Percentiles rank a stretch among this genome's conserved stretches.
Conservation (phyloP, 2,888 invertebrate genomes). For the Pandemis corylana region DNA sequence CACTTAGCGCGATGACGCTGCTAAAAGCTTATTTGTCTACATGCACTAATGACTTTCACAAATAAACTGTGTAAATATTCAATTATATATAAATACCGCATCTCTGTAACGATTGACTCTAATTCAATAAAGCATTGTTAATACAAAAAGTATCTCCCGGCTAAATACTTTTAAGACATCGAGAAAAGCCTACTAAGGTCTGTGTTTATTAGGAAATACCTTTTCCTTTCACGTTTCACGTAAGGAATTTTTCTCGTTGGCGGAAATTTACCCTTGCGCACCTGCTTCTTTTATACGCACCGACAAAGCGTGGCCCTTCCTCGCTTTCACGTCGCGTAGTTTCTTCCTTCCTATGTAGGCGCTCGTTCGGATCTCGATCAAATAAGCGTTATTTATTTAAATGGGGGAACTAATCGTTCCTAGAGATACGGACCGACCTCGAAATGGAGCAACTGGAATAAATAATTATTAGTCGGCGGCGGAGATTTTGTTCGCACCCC, state of each 20-base stretch:
- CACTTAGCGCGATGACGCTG: slow-evolving; percentile 14
- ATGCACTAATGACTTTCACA: slow-evolving; percentile 10
- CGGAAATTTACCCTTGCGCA: slow-evolving; percentile 64
- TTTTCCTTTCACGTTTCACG: slow-evolving; percentile 62
- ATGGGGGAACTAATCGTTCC: slow-evolving; percentile 42
- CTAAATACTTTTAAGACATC: slow-evolving; percentile 49
- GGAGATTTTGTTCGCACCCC: slow-evolving; percentile 6
- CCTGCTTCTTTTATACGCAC: slow-evolving; percentile 59
- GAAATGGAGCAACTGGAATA: neutral
- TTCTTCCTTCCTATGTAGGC: slow-evolving; percentile 46
- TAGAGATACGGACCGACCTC: slow-evolving; percentile 16
- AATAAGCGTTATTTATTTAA: slow-evolving; percentile 53
- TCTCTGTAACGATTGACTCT: slow-evolving; percentile 36
- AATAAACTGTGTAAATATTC: slow-evolving; percentile 1
- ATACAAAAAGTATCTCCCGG: slow-evolving; percentile 44
- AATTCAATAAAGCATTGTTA: slow-evolving; percentile 45
- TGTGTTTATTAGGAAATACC: slow-evolving; percentile 71
- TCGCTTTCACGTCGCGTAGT: slow-evolving; percentile 53
- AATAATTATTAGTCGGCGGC: slow-evolving; percentile 18
- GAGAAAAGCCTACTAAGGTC: slow-evolving; percentile 49
- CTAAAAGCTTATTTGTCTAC: slow-evolving; percentile 28
- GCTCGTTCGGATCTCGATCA: slow-evolving; percentile 52
- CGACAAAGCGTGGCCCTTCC: slow-evolving; percentile 55
- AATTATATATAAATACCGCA: slow-evolving; percentile 10
- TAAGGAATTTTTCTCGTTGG: slow-evolving; percentile 62